Percentiles rank a stretch among this genome's conserved stretches.
Evolutionary conservation across 2,113 vertebrate species (phyloP).

Genomic region (Paramormyrops kingsleyae): DNA sequence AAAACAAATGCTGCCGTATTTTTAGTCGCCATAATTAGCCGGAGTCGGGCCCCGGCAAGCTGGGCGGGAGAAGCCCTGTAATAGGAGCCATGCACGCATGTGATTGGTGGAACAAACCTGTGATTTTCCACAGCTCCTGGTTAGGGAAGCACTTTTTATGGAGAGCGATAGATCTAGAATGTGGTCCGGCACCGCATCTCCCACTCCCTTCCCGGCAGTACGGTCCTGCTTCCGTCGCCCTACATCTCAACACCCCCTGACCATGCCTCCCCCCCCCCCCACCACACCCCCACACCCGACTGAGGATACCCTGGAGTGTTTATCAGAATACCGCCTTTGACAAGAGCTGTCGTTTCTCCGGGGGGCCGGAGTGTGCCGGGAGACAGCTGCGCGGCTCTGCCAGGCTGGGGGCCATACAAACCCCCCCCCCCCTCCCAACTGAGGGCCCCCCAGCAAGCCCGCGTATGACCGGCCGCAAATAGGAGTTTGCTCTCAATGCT

Average conservation of each 20-base stretch:
- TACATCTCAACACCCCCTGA: constrained; percentile 18
- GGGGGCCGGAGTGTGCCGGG: constrained; percentile 54
- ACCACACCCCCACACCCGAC: constrained; percentile 40
- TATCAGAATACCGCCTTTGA: constrained; percentile 56
- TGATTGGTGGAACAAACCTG: constrained; percentile 26
- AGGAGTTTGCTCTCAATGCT: neutral
- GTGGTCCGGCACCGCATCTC: neutral
- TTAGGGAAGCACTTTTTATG: neutral
- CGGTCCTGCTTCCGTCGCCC: neutral
- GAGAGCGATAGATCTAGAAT: neutral
- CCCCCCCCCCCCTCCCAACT: constrained; percentile 29
- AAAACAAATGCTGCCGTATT: constrained; percentile 67
- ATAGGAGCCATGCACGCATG: constrained; percentile 57
- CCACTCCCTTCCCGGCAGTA: neutral
- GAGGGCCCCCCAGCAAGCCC: neutral
- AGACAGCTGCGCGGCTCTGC: constrained; percentile 57
- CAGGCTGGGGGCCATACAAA: constrained; percentile 32
- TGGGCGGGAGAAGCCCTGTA: constrained; percentile 55
- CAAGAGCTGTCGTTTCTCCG: constrained; percentile 56
- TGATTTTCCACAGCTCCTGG: constrained; percentile 7
- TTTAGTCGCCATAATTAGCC: constrained; percentile 66
- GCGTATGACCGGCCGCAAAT: neutral
- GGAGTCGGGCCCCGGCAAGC: constrained; percentile 37
- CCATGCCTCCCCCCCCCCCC: constrained; percentile 20
- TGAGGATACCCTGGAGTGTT: constrained; percentile 49